Percentiles rank a stretch among this genome's conserved stretches.
Conservation (phyloP, 2,888 invertebrate genomes). For the Nasonia oneida region DNA sequence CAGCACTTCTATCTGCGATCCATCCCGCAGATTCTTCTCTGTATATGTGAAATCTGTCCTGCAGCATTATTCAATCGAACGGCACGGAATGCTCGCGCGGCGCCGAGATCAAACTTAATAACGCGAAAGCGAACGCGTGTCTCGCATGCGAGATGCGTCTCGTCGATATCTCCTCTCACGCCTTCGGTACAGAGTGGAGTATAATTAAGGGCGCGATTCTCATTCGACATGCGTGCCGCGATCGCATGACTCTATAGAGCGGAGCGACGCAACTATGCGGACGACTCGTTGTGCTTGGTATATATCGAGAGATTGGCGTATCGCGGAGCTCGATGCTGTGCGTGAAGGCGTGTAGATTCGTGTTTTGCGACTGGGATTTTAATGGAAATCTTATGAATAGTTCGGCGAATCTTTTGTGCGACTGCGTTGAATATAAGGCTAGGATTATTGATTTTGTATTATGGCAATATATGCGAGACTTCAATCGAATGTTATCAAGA, state of each 20-base stretch:
- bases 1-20: constrained; percentile 10
- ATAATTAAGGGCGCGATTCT: constrained; percentile 71
- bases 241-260: constrained; percentile 40
- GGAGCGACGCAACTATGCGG: constrained; percentile 18
- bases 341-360: background rate
- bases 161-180: constrained; percentile 66
- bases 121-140: constrained; percentile 70
- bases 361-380: constrained; percentile 2
- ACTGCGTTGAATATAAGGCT: background rate
- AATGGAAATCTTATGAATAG: background rate
- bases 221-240: constrained; percentile 71
- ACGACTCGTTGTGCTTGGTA: background rate
- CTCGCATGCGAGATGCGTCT: constrained; percentile 69
- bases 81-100: constrained; percentile 63
- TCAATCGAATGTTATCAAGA: too few relatives aligned
- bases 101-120: constrained; percentile 77
- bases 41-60: background rate
- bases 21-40: background rate
- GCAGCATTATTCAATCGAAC: constrained; percentile 29
- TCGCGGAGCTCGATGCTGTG: background rate
- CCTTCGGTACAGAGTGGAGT: constrained; percentile 33
- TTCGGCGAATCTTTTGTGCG: background rate
- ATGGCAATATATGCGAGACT: too few relatives aligned
- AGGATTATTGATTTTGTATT: too few relatives aligned
- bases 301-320: background rate